These are phyloP conservation scores for Salarias fasciatus DNA, from an alignment of 2,797 vertebrate species.

Conservation along the genomic window DNA sequence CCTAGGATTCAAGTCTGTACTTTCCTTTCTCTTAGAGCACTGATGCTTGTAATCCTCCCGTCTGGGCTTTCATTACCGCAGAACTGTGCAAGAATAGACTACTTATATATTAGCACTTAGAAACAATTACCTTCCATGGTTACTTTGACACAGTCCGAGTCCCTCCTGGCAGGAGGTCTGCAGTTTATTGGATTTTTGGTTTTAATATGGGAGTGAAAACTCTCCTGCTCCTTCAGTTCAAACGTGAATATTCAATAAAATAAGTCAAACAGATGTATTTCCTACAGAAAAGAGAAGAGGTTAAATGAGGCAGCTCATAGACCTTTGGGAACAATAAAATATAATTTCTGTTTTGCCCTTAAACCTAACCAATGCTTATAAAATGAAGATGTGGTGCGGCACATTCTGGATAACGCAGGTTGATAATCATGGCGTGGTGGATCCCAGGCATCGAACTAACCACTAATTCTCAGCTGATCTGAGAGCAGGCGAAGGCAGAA, in stretches of 20 bases:
- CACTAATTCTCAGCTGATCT: slow-evolving; percentile 57
- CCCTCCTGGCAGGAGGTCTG: neutral
- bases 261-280: too few relatives aligned
- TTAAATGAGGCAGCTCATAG: neutral
- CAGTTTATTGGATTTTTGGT: neutral
- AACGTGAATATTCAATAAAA: too few relatives aligned
- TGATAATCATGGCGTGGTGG: slow-evolving; percentile 51
- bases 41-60: slow-evolving; percentile 3
- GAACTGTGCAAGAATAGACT: slow-evolving; percentile 6
- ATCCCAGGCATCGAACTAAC: slow-evolving; percentile 29
- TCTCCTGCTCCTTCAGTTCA: too few relatives aligned
- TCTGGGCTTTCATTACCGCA: slow-evolving; percentile 15
- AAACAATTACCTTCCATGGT: slow-evolving; percentile 17
- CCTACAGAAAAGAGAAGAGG: neutral
- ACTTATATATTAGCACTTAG: slow-evolving; percentile 25
- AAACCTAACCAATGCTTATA: slow-evolving; percentile 44
- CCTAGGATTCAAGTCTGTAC: slow-evolving; percentile 35
- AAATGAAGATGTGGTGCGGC: slow-evolving; percentile 8
- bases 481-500: slow-evolving; percentile 34
- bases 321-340: slow-evolving; percentile 11
- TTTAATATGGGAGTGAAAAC: too few relatives aligned
- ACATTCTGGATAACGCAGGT: slow-evolving; percentile 15
- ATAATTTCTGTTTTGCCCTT: slow-evolving; percentile 48
- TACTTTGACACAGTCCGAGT: neutral
- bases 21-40: slow-evolving; percentile 20